Evolutionary conservation across 2,113 vertebrate species (phyloP).

Genomic region (Marmota monax): DNA sequence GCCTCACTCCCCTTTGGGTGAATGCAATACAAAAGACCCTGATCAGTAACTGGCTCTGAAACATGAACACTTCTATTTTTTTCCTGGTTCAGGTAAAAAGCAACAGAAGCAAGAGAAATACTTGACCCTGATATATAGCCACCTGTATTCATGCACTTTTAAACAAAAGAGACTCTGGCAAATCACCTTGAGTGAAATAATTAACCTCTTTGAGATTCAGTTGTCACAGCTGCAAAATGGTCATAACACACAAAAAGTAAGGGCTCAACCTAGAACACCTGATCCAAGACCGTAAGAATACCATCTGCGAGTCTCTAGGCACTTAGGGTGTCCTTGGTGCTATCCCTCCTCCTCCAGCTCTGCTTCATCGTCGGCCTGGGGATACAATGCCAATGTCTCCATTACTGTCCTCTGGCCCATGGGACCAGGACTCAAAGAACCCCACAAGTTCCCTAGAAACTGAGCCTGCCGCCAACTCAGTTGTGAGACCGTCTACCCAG

Average conservation of each 20-base stretch:
- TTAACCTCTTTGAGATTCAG: neutral
- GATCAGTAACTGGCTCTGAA: neutral
- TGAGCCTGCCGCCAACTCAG: neutral
- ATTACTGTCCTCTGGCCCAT: neutral
- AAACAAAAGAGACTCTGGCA: neutral
- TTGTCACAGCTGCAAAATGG: neutral
- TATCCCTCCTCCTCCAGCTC: neutral
- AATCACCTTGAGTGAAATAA: neutral
- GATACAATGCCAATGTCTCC: neutral
- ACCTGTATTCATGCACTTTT: neutral
- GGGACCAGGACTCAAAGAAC: neutral
- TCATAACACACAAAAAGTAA: neutral
- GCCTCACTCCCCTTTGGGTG: neutral
- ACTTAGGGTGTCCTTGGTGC: neutral
- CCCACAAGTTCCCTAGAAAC: neutral
- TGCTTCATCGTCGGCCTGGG: neutral
- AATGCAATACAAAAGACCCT: neutral
- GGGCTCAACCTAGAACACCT: neutral
- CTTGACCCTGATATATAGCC: neutral
- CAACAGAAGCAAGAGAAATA: neutral
- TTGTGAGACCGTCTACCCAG: neutral
- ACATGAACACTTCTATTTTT: neutral
- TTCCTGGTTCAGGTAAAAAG: neutral
- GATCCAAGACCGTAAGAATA: neutral
- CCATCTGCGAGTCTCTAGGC: neutral